Conservation (phyloP, 2,888 invertebrate species). For the Strigamia maritima region DNA sequence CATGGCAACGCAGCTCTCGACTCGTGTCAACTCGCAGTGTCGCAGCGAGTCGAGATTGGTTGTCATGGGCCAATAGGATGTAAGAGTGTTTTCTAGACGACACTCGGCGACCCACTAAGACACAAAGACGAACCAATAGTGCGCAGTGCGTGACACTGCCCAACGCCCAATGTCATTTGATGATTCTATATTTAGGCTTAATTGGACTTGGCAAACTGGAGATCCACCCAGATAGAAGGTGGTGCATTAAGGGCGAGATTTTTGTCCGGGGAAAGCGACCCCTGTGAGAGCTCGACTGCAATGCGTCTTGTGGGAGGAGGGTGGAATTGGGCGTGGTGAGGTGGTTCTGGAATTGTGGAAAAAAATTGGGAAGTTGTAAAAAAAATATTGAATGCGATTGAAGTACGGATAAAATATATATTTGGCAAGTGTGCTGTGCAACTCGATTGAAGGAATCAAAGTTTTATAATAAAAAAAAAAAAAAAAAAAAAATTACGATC, state of each 20-base stretch:
- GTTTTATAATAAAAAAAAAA: neutral
- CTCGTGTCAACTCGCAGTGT: neutral
- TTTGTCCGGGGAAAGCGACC: neutral
- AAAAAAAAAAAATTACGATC: slow-evolving; percentile 1
- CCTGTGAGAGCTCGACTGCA: neutral
- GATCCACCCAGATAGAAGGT: neutral
- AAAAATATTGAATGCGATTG: slow-evolving; percentile 28
- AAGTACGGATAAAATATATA: neutral
- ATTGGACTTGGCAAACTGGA: neutral
- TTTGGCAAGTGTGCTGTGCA: neutral
- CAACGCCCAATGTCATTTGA: slow-evolving; percentile 18
- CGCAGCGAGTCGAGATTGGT: slow-evolving; percentile 7
- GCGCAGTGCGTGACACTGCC: neutral
- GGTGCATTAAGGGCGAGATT: neutral
- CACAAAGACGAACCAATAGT: neutral
- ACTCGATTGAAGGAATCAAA: slow-evolving; percentile 16
- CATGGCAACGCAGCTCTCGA: neutral
- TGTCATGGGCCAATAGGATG: neutral
- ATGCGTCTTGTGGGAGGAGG: neutral
- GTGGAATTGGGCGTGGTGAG: neutral
- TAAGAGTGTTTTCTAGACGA: neutral
- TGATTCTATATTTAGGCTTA: neutral
- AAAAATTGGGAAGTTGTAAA: neutral
- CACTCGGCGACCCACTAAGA: slow-evolving; percentile 21
- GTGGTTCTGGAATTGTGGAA: neutral